Conservation (phyloP, 1,140 invertebrate genomes). For the Periplaneta americana region DNA sequence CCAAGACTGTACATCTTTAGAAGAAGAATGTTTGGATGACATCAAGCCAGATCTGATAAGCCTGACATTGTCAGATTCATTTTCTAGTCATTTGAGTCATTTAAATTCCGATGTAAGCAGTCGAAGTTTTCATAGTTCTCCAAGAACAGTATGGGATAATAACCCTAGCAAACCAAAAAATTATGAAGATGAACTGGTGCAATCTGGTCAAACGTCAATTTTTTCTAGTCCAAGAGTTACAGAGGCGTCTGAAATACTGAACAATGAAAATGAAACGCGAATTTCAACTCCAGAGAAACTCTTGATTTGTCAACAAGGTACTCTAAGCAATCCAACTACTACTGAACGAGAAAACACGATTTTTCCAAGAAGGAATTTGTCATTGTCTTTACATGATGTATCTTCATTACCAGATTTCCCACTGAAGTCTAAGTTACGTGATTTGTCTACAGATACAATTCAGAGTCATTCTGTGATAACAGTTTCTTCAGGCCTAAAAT, state of each 20-base stretch:
- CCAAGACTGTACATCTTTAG: background rate
- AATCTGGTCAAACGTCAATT: background rate
- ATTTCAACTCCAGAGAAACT: background rate
- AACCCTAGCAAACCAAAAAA: background rate
- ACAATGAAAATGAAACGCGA: background rate
- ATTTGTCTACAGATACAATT: conserved; percentile 2
- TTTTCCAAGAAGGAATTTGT: background rate
- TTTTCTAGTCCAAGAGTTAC: background rate
- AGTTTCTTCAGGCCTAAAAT: background rate
- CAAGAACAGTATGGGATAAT: background rate
- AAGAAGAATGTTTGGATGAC: background rate
- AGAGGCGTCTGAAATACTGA: background rate
- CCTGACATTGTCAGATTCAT: background rate
- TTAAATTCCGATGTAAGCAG: background rate
- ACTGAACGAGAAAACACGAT: background rate
- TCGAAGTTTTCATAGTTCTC: background rate
- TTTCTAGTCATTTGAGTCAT: background rate
- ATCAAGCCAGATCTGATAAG: background rate
- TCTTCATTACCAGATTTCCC: background rate
- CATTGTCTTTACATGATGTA: background rate
- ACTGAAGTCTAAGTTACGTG: background rate
- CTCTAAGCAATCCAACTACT: background rate
- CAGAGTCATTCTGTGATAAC: background rate
- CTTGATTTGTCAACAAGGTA: background rate
- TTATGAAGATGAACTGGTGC: background rate